phyloP scores from a whole-genome alignment of 2,888 invertebrate species.

The Trilocha varians region DNA sequence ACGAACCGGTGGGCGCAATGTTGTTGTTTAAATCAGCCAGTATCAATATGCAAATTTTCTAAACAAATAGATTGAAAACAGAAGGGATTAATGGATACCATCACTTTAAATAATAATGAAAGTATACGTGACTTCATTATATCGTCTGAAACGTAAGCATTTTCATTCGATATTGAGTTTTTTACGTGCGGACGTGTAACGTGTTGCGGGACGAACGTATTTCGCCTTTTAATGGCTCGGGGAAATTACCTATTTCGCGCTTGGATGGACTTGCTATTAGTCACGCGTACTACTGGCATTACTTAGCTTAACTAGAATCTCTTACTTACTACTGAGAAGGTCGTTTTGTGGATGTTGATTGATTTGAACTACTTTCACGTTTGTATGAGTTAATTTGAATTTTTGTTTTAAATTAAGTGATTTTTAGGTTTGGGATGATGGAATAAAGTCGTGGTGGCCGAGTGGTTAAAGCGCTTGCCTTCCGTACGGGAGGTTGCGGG shows the following conservation, averaged over 20 bases:
- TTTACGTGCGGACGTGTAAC: constrained; percentile 30
- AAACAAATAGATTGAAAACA: too few species aligned
- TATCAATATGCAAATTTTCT: too few species aligned
- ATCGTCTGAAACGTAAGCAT: not conserved
- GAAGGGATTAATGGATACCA: too few species aligned
- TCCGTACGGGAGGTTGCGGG: too few species aligned
- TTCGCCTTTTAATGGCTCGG: constrained; percentile 30
- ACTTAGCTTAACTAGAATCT: constrained; percentile 23
- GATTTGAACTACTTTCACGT: not conserved
- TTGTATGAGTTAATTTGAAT: not conserved
- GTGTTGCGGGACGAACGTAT: constrained; percentile 20
- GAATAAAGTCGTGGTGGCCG: too few species aligned
- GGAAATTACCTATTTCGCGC: constrained; percentile 51
- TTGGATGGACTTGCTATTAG: constrained; percentile 28
- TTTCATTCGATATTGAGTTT: constrained; percentile 21
- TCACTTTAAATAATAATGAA: not conserved
- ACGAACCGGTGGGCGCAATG: too few species aligned
- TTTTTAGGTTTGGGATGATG: too few species aligned
- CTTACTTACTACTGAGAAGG: constrained; percentile 8
- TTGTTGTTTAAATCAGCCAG: too few species aligned
- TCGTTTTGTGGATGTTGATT: not conserved
- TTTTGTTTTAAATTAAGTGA: too few species aligned
- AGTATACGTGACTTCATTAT: not conserved
- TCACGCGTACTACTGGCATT: constrained; percentile 26
- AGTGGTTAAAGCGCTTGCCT: too few species aligned